phyloP scores from a whole-genome alignment of 2,113 vertebrate species.

The Numida meleagris region DNA sequence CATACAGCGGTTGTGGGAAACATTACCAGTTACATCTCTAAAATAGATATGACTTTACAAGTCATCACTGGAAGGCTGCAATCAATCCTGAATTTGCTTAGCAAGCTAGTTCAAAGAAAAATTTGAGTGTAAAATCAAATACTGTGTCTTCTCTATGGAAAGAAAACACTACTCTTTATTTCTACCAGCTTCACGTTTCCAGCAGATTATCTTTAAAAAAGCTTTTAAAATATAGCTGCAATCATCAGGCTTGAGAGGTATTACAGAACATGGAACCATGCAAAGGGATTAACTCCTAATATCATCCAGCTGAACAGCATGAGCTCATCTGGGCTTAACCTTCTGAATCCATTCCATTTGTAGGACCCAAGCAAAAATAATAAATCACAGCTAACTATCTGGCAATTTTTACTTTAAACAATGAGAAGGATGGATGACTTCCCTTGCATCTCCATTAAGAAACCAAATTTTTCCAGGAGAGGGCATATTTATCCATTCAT shows the following conservation, averaged over 20 bases:
- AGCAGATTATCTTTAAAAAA: conserved; percentile 56
- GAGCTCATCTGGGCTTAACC: conserved; percentile 65
- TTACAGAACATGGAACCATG: conserved; percentile 23
- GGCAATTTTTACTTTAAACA: conserved; percentile 1
- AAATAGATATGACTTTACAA: background rate
- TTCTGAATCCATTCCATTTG: conserved; percentile 47
- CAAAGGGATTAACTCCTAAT: conserved; percentile 68
- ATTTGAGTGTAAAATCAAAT: background rate
- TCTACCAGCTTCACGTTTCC: conserved; percentile 1
- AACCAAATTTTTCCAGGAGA: background rate
- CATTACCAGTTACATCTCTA: background rate
- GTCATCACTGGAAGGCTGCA: background rate
- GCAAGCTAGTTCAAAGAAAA: background rate
- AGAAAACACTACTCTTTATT: background rate
- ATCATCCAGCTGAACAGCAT: conserved; percentile 60
- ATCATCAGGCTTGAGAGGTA: conserved; percentile 46
- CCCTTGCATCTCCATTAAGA: background rate
- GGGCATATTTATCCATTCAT: background rate
- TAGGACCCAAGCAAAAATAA: conserved; percentile 7
- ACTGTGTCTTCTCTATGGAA: background rate
- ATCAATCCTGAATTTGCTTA: background rate
- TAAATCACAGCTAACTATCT: conserved; percentile 11
- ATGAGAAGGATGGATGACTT: background rate
- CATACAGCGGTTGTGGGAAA: background rate
- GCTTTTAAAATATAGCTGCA: conserved; percentile 62